phyloP scores from a whole-genome alignment of 2,113 vertebrate genomes.

The Notechis scutatus region DNA sequence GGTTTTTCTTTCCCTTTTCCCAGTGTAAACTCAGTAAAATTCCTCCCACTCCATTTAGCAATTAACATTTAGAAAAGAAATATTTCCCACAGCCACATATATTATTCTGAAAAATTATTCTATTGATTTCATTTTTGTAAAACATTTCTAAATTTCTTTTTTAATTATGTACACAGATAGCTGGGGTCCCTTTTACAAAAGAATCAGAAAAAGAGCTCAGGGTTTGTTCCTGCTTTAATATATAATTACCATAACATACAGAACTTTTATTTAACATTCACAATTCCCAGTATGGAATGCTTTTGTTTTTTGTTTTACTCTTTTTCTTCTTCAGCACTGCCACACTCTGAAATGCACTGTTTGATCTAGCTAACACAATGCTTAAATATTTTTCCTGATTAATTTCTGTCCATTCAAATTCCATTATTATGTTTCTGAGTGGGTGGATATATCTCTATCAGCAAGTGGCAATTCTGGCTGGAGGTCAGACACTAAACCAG shows the following conservation, averaged over 20 bases:
- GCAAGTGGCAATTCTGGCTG: background rate
- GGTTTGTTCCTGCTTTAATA: background rate
- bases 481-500: background rate
- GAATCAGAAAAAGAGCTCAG: background rate
- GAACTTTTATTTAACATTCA: background rate
- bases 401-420: background rate
- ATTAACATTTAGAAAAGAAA: background rate
- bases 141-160: background rate
- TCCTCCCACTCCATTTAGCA: background rate
- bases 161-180: background rate
- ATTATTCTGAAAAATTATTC: background rate
- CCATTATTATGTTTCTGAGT: background rate
- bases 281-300: background rate
- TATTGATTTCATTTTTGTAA: background rate
- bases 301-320: background rate
- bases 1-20: background rate
- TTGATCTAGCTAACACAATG: background rate
- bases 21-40: background rate
- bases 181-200: background rate
- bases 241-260: background rate
- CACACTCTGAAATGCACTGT: background rate
- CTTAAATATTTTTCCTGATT: background rate
- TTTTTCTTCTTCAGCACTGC: background rate
- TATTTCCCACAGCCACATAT: background rate
- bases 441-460: background rate